Evolutionary conservation across 2,797 vertebrate genomes (phyloP).

Genomic region (Pangasius mekongensis): DNA sequence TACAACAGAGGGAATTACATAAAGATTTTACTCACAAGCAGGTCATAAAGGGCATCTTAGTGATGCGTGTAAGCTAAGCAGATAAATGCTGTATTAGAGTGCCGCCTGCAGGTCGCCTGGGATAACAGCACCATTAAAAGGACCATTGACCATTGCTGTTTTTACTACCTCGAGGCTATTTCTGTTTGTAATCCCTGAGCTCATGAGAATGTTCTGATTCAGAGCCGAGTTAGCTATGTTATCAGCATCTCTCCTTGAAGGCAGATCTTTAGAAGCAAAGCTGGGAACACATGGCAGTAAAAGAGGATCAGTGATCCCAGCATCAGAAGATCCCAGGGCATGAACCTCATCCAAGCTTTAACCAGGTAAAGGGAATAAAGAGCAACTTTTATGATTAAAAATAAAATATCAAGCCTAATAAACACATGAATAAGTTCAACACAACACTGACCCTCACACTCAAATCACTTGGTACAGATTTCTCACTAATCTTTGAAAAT

Average conservation of each 20-base stretch:
- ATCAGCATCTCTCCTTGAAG: not conserved
- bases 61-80: not conserved
- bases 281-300: not conserved
- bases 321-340: not conserved
- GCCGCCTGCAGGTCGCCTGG: conserved; percentile 44
- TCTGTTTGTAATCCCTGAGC: conserved; percentile 18
- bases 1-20: not conserved
- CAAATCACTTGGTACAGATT: not conserved
- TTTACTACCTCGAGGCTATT: not conserved
- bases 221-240: not conserved
- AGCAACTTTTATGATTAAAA: not conserved
- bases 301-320: not conserved
- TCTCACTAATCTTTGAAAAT: not conserved
- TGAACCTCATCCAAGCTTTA: not conserved
- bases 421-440: not conserved
- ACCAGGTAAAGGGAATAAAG: not conserved
- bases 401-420: not conserved
- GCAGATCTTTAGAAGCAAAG: conserved; percentile 1
- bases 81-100: conserved; percentile 2
- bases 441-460: not conserved
- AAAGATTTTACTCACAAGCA: not conserved
- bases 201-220: conserved; percentile 1
- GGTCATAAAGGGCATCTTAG: not conserved
- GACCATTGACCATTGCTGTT: not conserved
- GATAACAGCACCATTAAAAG: conserved; percentile 22